Evolutionary conservation across 1,140 invertebrate species (phyloP).

Genomic region (Drosophila varians): DNA sequence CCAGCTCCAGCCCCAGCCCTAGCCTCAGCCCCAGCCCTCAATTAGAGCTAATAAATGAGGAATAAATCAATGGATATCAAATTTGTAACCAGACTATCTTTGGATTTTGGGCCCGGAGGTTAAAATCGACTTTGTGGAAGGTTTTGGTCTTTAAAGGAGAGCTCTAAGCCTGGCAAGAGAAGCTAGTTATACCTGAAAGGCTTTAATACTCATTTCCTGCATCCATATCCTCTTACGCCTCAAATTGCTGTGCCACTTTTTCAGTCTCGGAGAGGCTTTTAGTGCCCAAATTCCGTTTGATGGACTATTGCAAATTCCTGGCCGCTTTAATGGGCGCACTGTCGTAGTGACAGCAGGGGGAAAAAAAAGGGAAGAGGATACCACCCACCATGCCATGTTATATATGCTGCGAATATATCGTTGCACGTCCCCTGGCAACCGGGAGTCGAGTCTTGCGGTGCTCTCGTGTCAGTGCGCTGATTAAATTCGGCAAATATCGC

Average conservation of each 20-base stretch:
- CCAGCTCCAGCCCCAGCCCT: background rate
- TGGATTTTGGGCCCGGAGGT: background rate
- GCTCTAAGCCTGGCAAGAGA: background rate
- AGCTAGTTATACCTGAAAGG: too few species aligned
- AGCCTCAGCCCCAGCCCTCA: background rate
- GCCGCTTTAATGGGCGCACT: conserved; percentile 17
- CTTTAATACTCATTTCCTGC: background rate
- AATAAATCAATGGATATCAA: conserved; percentile 27
- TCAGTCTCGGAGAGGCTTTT: background rate
- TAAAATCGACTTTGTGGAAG: conserved; percentile 6
- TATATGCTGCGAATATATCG: conserved; percentile 1
- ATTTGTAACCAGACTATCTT: background rate
- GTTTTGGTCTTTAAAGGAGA: background rate
- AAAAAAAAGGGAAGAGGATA: background rate
- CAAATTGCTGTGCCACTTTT: background rate
- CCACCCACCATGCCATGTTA: background rate
- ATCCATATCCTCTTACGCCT: background rate
- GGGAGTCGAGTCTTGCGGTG: conserved; percentile 38
- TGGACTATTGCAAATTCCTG: conserved; percentile 30
- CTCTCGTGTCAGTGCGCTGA: conserved; percentile 63
- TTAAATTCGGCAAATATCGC: conserved; percentile 81
- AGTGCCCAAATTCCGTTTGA: conserved; percentile 18
- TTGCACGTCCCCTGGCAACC: conserved; percentile 21
- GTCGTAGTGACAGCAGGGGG: background rate
- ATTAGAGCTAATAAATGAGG: conserved; percentile 26